Conservation (phyloP, 2,113 vertebrate genomes). For the Uria aalge region DNA sequence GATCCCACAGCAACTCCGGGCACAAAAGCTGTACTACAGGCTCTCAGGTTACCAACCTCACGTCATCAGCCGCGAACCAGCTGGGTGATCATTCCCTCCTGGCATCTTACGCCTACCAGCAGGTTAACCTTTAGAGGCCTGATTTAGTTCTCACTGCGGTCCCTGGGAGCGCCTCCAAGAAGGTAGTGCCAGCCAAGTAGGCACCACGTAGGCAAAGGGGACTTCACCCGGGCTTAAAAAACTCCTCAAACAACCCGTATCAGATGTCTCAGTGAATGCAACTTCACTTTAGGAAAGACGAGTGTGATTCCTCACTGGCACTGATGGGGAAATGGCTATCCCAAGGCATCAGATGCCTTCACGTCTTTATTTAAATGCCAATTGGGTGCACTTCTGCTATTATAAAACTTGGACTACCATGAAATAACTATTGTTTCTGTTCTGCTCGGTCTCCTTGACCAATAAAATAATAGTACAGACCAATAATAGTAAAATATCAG, state of each 20-base stretch:
- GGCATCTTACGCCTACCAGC: background rate
- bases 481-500: background rate
- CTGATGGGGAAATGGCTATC: background rate
- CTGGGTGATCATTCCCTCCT: background rate
- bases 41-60: background rate
- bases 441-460: background rate
- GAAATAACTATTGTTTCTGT: background rate
- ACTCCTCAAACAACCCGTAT: fast-evolving
- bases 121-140: background rate
- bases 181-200: background rate
- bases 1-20: background rate
- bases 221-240: background rate
- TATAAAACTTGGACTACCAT: background rate
- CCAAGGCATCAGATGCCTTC: background rate
- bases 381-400: background rate
- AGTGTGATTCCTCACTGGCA: background rate
- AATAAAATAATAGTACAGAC: background rate
- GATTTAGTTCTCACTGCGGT: background rate
- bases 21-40: background rate
- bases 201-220: background rate
- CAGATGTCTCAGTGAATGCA: background rate
- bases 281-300: background rate
- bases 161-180: background rate
- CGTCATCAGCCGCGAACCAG: background rate
- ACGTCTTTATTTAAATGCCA: background rate